These are phyloP conservation scores for Schizotus pectinicornis DNA, from an alignment of 2,888 invertebrate species.

Conservation along the genomic window DNA sequence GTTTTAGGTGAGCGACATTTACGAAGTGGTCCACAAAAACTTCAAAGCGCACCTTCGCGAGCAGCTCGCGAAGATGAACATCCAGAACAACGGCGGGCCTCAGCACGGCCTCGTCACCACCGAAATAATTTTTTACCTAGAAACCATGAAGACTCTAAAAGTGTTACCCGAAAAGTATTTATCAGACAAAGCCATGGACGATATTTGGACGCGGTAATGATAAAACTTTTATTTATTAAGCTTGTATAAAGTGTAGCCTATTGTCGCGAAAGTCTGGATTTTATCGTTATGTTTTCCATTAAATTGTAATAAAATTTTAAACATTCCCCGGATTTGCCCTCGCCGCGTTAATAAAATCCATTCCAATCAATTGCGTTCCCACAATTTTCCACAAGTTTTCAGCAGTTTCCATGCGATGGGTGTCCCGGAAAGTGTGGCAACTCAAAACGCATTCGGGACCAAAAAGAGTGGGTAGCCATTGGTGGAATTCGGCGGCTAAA, in stretches of 20 bases:
- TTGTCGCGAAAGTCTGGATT: constrained; percentile 7
- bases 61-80: constrained; percentile 83
- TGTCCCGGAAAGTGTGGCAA: constrained; percentile 44
- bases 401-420: constrained; percentile 49
- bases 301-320: constrained; percentile 6
- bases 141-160: constrained; percentile 81
- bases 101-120: constrained; percentile 95
- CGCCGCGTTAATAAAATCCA: constrained; percentile 47
- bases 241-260: constrained; percentile 21
- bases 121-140: constrained; percentile 88
- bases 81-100: constrained; percentile 94
- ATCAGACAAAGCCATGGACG: constrained; percentile 78
- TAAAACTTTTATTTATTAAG: constrained; percentile 20
- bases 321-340: constrained; percentile 49
- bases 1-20: constrained; percentile 54
- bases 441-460: constrained; percentile 47
- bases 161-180: constrained; percentile 77
- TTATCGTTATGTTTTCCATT: constrained; percentile 25
- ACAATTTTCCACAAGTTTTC: constrained; percentile 48
- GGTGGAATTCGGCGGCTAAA: constrained; percentile 47
- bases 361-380: constrained; percentile 38
- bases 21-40: constrained; percentile 76
- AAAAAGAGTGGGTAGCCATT: constrained; percentile 53
- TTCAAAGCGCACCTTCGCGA: constrained; percentile 88
- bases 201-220: constrained; percentile 78